Base-by-base conservation (phyloP, 2,888 invertebrate genomes). In the Troides aeacus region DNA sequence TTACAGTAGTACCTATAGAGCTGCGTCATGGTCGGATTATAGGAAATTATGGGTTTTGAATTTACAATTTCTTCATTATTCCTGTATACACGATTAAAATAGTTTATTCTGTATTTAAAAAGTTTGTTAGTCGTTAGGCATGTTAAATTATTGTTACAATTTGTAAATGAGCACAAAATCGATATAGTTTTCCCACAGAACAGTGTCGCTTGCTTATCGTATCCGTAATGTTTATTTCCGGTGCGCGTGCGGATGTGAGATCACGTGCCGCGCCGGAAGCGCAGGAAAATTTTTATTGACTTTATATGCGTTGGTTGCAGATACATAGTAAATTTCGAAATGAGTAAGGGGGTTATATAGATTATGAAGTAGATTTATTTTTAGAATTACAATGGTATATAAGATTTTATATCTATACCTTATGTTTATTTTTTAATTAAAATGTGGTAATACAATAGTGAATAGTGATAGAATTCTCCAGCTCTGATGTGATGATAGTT, bases 171-270 rank as follows among this genome's bases (percentile, higher is more conserved):
- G 60, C 39, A 67, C 61, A 80, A 82, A 88, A 87, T 88, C 87
- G 73, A 88, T 89, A 81, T 18, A 72, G 69, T 81, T 88, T 90
- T 90, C 89, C 86, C 89, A 89, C 85, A 82, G 77, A 72, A 73
- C 69, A 72, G 50, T 23, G 58, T 57, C 53, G 53, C 60, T 64
- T 50, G 61, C 59, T 69, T 60, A 65, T 56, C 68, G 68, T 69
- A 61, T 64, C 70, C 70, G 42, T 70, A 36, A 68, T 64, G 66
- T 73, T 59, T 71, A 76, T 79, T 80, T 79, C 78, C 77, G 79
- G 74, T 74, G 66, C 73, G 71, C 73, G 73, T 60, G 56, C 69
- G 72, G 64, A 70, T 62, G 53, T 62, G 30, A 58, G 39, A 62
- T 24, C 72, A 68, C 70, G 73, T 72, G 72, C 66, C 64, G 61